Percentiles rank a stretch among this genome's conserved stretches.
Conservation (phyloP, 2,113 vertebrate genomes). For the Meriones unguiculatus region DNA sequence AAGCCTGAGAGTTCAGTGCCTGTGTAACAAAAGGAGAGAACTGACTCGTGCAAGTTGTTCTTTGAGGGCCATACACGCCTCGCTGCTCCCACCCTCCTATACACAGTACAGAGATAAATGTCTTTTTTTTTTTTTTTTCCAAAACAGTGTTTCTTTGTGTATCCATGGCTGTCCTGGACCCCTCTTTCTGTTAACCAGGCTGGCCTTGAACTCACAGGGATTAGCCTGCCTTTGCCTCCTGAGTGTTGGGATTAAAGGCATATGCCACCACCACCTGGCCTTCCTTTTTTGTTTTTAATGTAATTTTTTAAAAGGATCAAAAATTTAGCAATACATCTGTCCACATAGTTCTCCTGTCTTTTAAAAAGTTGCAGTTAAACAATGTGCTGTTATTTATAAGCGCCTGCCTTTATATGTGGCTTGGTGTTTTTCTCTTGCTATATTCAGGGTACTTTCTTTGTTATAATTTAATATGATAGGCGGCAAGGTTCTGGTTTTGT, state of each 20-base stretch:
- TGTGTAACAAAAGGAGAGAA: not conserved
- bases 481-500: not conserved
- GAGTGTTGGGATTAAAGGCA: no score
- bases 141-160: no score
- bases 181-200: no score
- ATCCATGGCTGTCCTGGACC: no score
- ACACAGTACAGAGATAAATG: not conserved
- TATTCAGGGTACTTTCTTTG: not conserved
- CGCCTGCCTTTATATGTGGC: no score
- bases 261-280: no score
- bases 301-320: not conserved
- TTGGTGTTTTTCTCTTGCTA: not conserved
- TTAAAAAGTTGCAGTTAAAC: not conserved
- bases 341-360: not conserved
- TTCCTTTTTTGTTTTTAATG: no score
- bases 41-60: not conserved
- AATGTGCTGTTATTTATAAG: no score
- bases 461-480: not conserved
- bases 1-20: not conserved
- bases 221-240: no score
- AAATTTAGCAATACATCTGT: not conserved
- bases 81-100: not conserved
- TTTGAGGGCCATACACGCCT: not conserved
- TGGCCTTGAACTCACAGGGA: no score
- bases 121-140: no score